Conservation (phyloP, 2,113 vertebrate genomes). For the Trogon melanurus region DNA sequence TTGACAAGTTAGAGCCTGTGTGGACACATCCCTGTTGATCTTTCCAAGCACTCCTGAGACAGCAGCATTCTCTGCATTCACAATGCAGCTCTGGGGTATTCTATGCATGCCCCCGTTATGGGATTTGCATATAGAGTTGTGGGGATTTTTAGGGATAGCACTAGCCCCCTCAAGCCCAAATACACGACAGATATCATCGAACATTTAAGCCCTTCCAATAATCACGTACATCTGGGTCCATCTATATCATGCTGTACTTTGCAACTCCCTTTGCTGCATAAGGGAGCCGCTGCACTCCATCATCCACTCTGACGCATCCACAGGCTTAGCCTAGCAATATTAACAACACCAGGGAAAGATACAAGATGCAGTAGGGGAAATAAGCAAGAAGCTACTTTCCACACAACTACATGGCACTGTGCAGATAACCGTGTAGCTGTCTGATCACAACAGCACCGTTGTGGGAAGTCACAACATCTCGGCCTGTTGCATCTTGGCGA, state of each 20-base stretch:
- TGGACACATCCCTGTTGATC: not conserved
- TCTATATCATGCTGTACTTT: not conserved
- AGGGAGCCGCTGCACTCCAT: fast-evolving
- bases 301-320: not conserved
- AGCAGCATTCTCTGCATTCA: not conserved
- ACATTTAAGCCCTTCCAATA: not conserved
- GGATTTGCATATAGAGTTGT: not conserved
- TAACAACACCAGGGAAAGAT: not conserved
- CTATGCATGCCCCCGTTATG: not conserved
- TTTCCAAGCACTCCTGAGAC: not conserved
- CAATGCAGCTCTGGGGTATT: not conserved
- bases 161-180: not conserved
- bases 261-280: not conserved
- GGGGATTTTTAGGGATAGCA: not conserved
- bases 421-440: not conserved
- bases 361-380: not conserved
- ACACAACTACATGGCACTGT: fast-evolving
- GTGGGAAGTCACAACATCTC: not conserved
- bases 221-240: not conserved
- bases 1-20: not conserved
- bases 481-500: not conserved
- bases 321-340: not conserved
- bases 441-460: not conserved
- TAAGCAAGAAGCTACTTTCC: not conserved
- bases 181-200: not conserved